These are phyloP conservation scores for Prionace glauca DNA, from an alignment of 2,797 vertebrate species.

Conservation along the genomic window DNA sequence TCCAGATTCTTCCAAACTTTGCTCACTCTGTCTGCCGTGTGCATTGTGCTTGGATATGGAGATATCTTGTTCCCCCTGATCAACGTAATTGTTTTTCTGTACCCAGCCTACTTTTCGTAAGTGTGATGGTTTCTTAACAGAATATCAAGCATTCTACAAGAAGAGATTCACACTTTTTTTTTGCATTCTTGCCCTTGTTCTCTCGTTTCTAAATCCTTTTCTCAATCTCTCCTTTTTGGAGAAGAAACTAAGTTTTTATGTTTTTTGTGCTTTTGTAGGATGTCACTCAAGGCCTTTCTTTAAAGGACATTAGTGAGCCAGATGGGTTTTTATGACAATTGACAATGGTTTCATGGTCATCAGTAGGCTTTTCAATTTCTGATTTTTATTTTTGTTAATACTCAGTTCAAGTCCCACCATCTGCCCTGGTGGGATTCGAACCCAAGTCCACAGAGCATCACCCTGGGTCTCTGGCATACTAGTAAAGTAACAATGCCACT, in stretches of 20 bases:
- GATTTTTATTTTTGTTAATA: too few relatives aligned
- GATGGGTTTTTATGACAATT: too few relatives aligned
- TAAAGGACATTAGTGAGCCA: too few relatives aligned
- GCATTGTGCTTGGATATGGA: conserved; percentile 84
- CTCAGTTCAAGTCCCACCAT: too few relatives aligned
- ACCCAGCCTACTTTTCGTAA: conserved; percentile 90
- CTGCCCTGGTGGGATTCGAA: too few relatives aligned
- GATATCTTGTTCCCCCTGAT: conserved; percentile 72
- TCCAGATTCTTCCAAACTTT: conserved; percentile 51
- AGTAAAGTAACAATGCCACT: too few relatives aligned
- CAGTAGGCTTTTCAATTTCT: too few relatives aligned
- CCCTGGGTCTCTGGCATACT: too few relatives aligned
- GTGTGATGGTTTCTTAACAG: conserved; percentile 47
- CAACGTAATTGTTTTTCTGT: conserved; percentile 84
- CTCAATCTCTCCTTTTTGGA: neutral
- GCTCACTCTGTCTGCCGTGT: conserved; percentile 67
- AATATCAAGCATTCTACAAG: neutral
- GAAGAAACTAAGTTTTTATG: neutral
- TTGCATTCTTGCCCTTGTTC: neutral
- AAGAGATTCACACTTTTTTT: neutral
- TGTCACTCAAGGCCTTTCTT: too few relatives aligned
- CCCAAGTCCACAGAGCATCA: too few relatives aligned
- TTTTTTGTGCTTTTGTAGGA: too few relatives aligned
- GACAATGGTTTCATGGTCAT: too few relatives aligned
- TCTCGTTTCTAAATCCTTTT: neutral